Evolutionary conservation across 2,797 vertebrate species (phyloP), one percentile per base, ranked within the genome.

Genomic region (Diplodus sargus): DNA sequence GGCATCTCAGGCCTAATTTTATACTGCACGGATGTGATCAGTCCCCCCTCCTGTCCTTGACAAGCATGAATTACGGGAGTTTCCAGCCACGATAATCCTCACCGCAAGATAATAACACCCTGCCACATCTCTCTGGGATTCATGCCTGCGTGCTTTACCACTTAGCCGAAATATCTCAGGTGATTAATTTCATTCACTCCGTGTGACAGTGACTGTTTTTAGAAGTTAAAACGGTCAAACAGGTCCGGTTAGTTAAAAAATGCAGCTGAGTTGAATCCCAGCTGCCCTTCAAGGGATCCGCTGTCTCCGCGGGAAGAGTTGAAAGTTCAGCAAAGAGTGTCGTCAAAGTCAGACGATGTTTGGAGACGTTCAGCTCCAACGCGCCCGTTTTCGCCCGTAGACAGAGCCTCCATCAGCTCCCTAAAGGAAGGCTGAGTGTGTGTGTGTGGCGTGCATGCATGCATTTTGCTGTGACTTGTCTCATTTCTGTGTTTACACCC

Each of bases 61-160:
- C 86, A 89, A 81, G 79, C 87, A 57, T 60, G 58, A 85, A 88
- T 88, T 81, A 90, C 58, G 18, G 84, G 85, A 85, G 82, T 91
- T 91, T 87, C 90, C 73, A 85, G 72, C 68, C 70, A 77, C 8
- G 57, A 83, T 87, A 80, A 81, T 85, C 81, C 54, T 74, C 66
- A 69, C 73, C 74, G 84, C 64, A 74, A 66, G 64, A 84, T 92
- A 92, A 93, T 89, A 87, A 91, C 77, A 91, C 72, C 79, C 88
- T 90, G 87, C 78, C 85, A 88, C 75, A 47, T 85, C 78, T 77
- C 48, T 28, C 74, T 49, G 59, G 85, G 68, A 90, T 59, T 81
- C 48, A 66, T 54, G 58, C 68, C 52, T 45, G 45, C n/a, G n/a
- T 69, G 83, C 75, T 76, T 76, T 67, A 42, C 56, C 69, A 70